Percentiles rank a stretch among this genome's conserved stretches.
These are phyloP conservation scores for Seriola aureovittata DNA, from an alignment of 2,113 vertebrate species.

Conservation along the genomic window DNA sequence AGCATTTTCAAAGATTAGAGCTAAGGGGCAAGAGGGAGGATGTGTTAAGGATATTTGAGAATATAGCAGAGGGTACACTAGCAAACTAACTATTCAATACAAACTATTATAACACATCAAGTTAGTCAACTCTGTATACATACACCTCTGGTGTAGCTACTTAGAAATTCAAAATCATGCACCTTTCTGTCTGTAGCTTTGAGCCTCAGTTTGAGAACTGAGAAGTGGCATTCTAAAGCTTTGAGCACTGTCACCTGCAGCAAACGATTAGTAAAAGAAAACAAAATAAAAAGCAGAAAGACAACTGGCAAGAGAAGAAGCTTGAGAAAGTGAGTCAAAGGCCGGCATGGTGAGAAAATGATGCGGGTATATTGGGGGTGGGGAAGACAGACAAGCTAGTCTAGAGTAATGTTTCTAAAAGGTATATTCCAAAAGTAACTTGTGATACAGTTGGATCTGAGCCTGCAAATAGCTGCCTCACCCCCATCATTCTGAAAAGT, in stretches of 20 bases:
- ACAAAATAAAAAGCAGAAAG: constrained; percentile 63
- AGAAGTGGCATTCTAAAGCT: constrained; percentile 76
- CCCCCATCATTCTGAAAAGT: constrained; percentile 42
- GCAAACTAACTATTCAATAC: constrained; percentile 48
- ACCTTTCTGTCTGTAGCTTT: constrained; percentile 82
- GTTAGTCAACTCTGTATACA: constrained; percentile 46
- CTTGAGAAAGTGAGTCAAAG: constrained; percentile 56
- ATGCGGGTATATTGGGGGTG: constrained; percentile 11
- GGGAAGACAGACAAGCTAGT: constrained; percentile 33
- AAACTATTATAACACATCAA: constrained; percentile 48
- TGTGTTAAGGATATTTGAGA: constrained; percentile 27
- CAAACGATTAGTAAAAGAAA: constrained; percentile 71
- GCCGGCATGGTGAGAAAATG: constrained; percentile 38
- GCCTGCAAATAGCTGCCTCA: constrained; percentile 48
- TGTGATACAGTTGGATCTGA: constrained; percentile 12
- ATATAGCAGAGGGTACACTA: constrained; percentile 38
- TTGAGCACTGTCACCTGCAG: constrained; percentile 80
- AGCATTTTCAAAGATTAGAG: background rate
- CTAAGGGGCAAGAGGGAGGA: constrained; percentile 4
- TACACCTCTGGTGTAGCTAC: constrained; percentile 56
- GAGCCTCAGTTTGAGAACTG: constrained; percentile 74
- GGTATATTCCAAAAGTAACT: background rate
- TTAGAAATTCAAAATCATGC: constrained; percentile 69
- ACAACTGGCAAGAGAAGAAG: constrained; percentile 54
- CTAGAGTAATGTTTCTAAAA: constrained; percentile 27